These are phyloP conservation scores for Anser cygnoides DNA, from an alignment of 2,113 vertebrate species.

Conservation along the genomic window DNA sequence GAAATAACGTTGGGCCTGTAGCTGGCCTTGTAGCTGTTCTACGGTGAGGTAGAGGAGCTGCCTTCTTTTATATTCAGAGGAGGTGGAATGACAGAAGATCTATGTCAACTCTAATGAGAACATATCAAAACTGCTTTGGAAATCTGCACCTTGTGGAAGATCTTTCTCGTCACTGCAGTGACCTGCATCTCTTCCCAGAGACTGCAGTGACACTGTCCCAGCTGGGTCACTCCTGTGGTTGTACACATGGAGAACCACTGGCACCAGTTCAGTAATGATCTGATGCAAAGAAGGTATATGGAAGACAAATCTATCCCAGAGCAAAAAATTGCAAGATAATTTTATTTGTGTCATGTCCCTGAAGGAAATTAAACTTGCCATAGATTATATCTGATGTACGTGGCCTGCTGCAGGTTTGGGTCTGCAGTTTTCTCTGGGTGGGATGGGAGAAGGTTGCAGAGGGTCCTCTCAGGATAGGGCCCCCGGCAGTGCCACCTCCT, in stretches of 20 bases:
- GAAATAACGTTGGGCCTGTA: background rate
- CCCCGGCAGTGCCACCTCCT: background rate
- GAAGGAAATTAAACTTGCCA: background rate
- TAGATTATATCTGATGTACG: background rate
- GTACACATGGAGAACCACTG: background rate
- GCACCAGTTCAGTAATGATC: background rate
- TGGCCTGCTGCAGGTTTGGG: background rate
- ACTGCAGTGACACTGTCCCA: background rate
- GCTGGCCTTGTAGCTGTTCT: background rate
- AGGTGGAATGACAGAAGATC: background rate
- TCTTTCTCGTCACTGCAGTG: background rate
- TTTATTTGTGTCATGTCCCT: background rate
- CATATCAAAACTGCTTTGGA: background rate
- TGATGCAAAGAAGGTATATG: background rate
- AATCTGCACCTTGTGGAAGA: background rate
- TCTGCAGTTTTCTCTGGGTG: background rate
- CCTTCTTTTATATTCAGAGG: background rate
- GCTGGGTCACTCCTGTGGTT: background rate
- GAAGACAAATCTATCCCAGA: background rate
- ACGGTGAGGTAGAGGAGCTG: background rate
- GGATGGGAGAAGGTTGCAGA: background rate
- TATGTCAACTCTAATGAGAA: background rate
- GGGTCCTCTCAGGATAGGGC: background rate
- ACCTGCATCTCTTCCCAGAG: background rate
- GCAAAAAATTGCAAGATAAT: background rate